Evolutionary conservation across 1,140 invertebrate genomes (phyloP).

Genomic region (Drosophila orosa): DNA sequence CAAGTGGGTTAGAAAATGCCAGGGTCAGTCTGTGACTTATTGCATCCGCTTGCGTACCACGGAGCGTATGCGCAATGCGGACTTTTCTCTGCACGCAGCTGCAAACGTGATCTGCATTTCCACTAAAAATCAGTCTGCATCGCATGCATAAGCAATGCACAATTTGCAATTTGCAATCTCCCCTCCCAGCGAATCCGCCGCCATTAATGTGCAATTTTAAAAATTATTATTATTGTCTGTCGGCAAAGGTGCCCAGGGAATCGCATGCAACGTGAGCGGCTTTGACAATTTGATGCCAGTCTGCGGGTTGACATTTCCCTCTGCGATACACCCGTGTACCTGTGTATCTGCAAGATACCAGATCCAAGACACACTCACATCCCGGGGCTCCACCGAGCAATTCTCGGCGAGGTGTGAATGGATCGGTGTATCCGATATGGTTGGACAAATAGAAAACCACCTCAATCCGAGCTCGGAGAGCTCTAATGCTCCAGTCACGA

Average conservation of each 20-base stretch:
- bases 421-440: slow-evolving; percentile 70
- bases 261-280: slow-evolving; percentile 69
- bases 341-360: slow-evolving; percentile 37
- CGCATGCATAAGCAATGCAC: slow-evolving; percentile 78
- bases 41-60: slow-evolving; percentile 61
- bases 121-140: slow-evolving; percentile 45
- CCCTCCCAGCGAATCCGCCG: slow-evolving; percentile 9
- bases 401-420: slow-evolving; percentile 73
- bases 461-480: slow-evolving; percentile 41
- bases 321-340: not conserved
- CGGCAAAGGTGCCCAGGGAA: slow-evolving; percentile 28
- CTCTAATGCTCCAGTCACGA: slow-evolving; percentile 72
- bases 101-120: slow-evolving; percentile 72
- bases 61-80: slow-evolving; percentile 69
- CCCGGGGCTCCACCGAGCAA: slow-evolving; percentile 10
- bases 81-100: slow-evolving; percentile 56
- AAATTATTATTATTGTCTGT: slow-evolving; percentile 71
- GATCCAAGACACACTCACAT: slow-evolving; percentile 26
- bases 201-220: slow-evolving; percentile 51
- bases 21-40: slow-evolving; percentile 60
- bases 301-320: slow-evolving; percentile 65
- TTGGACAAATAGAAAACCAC: slow-evolving; percentile 69
- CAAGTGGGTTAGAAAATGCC: slow-evolving; percentile 58
- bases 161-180: slow-evolving; percentile 33
- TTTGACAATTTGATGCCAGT: slow-evolving; percentile 60